Conservation (phyloP, 2,797 vertebrate genomes). For the Euthynnus affinis region DNA sequence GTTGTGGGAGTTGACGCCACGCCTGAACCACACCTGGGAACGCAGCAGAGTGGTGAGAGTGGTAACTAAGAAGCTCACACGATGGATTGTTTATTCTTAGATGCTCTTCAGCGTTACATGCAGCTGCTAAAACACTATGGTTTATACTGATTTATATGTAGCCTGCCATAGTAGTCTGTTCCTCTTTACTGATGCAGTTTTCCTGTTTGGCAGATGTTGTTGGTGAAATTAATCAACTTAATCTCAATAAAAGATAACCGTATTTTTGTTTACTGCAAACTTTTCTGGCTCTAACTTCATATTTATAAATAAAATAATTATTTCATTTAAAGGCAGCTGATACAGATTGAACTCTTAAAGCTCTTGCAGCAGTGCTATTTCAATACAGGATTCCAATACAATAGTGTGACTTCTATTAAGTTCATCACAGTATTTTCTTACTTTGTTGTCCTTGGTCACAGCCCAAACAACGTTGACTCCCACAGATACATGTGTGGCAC, state of each 20-base stretch:
- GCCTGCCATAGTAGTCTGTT: background rate
- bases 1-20: conserved; percentile 95
- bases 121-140: background rate
- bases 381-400: too few species aligned
- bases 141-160: background rate
- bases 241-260: too few species aligned
- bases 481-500: conserved; percentile 91
- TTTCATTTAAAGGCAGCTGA: background rate
- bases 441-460: conserved; percentile 95
- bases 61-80: too few species aligned
- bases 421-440: conserved; percentile 75
- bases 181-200: background rate
- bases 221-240: background rate
- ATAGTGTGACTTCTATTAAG: background rate
- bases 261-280: background rate
- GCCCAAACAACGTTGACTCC: conserved; percentile 96
- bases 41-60: conserved; percentile 11
- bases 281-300: too few species aligned
- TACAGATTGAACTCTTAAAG: background rate
- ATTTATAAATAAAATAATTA: too few species aligned
- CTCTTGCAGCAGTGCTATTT: background rate
- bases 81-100: too few species aligned
- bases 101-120: background rate
- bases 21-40: conserved; percentile 96
- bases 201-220: background rate